A percentile compares a stretch with the other conserved stretches of the same genome.
Conservation (phyloP, 2,113 vertebrate species). For the Malurus elegans region DNA sequence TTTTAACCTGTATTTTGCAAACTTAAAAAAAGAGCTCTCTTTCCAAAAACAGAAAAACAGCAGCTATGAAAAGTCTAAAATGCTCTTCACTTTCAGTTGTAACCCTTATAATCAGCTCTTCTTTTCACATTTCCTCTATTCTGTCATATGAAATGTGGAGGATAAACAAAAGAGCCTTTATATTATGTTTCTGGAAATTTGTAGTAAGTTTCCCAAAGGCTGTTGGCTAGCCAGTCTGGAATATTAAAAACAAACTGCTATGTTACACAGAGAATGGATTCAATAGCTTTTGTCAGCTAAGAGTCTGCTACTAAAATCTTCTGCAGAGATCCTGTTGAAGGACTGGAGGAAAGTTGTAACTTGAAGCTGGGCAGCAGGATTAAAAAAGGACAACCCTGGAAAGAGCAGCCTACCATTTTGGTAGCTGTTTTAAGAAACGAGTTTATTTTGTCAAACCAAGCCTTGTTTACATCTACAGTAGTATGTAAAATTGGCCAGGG, state of each 20-base stretch:
- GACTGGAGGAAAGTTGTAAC: not conserved
- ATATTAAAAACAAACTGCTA: not conserved
- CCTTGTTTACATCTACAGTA: not conserved
- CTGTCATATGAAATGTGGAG: not conserved
- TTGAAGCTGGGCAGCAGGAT: not conserved
- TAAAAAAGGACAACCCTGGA: not conserved
- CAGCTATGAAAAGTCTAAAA: not conserved
- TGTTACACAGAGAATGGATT: not conserved
- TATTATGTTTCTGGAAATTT: slow-evolving; percentile 23
- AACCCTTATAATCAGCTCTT: not conserved
- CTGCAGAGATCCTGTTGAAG: not conserved
- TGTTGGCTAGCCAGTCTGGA: not conserved
- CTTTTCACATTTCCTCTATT: not conserved
- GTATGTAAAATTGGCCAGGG: not conserved
- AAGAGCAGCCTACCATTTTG: not conserved
- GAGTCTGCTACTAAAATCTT: not conserved
- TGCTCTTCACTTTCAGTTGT: not conserved
- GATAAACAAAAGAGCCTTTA: slow-evolving; percentile 16
- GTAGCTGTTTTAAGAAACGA: not conserved
- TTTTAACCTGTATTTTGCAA: not conserved
- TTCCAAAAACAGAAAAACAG: not conserved
- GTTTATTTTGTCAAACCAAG: not conserved
- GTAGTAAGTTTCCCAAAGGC: not conserved
- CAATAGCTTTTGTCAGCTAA: not conserved
- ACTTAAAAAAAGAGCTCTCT: not conserved